Base-by-base conservation (phyloP, 1,140 invertebrate species). In the Proales similis region DNA sequence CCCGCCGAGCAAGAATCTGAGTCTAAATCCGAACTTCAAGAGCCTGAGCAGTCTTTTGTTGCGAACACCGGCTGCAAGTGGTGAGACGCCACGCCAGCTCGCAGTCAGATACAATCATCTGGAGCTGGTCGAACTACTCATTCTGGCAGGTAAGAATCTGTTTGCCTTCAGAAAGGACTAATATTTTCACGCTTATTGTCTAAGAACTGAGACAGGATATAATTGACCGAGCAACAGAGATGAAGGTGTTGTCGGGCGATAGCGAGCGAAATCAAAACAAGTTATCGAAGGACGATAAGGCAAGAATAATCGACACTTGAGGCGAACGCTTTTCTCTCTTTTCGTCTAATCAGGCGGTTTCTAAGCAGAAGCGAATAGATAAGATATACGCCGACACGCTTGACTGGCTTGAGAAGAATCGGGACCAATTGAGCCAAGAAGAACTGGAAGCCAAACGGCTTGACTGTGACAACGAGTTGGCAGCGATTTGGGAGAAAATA, bases 241-340 rank as follows among this genome's bases (percentile, higher is more conserved):
- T 57, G 9, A 57, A 57, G 45, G n/a, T 22, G 33, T 17, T 57
- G 27, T 22, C 51, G 11, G 17, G n/a, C 2, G 51, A 57, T 57
- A 11, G 36, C 26, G 51, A 57, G 45, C 39, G 29, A 42, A 57
- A 57, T 24, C 51, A 57, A 17, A 57, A 57, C 26, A 57, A 57
- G 45, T 42, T 57, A 12, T 42, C 51, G 5, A 57, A 57, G 45
- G 51, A 57, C n/a, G 51, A 57, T 57, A 57, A 57, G 14, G 33
- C 14, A 36, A 36, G 14, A 36, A n/a, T n/a, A n/a, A n/a, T n/a
- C n/a, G n/a, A n/a, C n/a, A n/a, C n/a, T 36, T 36, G 33, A 36
- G 33, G 9, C 14, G 14, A 36, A 36, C 9, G 14, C 9, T 9
- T 9, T 9, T 36, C 14, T 36, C 14, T 36, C 14, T 36, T 36